phyloP scores from a whole-genome alignment of 2,113 vertebrate species.

The Neoarius graeffei region DNA sequence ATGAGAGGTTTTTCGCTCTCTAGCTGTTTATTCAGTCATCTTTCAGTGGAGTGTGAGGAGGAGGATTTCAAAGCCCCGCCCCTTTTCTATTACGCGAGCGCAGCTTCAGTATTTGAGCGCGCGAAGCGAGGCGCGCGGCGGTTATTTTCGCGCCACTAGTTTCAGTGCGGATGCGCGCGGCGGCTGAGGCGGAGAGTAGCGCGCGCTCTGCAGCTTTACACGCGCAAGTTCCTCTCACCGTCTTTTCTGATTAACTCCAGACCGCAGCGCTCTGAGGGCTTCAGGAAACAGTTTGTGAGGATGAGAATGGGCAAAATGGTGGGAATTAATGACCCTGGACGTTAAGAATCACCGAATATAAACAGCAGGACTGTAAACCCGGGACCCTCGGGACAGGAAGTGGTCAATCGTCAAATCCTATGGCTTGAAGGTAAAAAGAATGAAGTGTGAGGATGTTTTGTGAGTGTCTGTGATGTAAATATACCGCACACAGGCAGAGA shows the following conservation, averaged over 20 bases:
- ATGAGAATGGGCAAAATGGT: constrained; percentile 22
- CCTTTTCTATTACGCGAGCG: neutral
- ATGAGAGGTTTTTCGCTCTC: too few relatives aligned
- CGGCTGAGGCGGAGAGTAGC: neutral
- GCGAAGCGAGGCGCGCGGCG: neutral
- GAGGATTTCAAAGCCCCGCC: neutral
- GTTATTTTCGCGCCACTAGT: neutral
- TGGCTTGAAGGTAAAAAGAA: constrained; percentile 51
- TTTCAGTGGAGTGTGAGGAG: neutral
- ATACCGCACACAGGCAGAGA: neutral
- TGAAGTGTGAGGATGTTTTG: neutral
- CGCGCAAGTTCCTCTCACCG: neutral
- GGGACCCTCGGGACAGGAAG: neutral
- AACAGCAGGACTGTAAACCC: constrained; percentile 27
- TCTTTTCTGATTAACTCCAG: too few relatives aligned
- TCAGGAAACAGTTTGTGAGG: neutral
- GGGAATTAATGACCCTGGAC: constrained; percentile 19
- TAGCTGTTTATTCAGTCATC: too few relatives aligned
- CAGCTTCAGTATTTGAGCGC: constrained; percentile 13
- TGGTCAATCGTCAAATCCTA: constrained; percentile 25
- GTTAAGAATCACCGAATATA: constrained; percentile 18
- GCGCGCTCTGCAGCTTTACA: neutral
- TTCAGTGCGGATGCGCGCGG: neutral
- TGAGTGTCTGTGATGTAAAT: neutral
- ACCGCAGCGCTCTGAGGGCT: neutral